Evolutionary conservation across 2,113 vertebrate genomes (phyloP).

Genomic region (Otis tarda): DNA sequence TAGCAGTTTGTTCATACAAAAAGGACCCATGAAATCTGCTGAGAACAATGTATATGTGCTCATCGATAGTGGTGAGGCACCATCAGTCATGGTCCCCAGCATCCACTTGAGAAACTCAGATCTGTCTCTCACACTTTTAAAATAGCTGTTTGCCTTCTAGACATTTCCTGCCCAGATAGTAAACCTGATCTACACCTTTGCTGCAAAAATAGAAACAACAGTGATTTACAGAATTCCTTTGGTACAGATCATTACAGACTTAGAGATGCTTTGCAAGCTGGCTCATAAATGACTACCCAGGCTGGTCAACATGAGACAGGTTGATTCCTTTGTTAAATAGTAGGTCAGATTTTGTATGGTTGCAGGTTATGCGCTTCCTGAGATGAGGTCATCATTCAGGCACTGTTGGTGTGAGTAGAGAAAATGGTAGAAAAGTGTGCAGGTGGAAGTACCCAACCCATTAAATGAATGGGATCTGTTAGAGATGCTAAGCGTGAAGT

Average conservation of each 20-base stretch:
- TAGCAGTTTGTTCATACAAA: neutral
- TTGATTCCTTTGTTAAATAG: neutral
- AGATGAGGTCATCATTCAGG: neutral
- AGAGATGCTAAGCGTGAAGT: neutral
- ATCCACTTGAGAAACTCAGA: neutral
- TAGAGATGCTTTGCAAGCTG: neutral
- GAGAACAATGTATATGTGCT: neutral
- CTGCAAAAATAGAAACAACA: neutral
- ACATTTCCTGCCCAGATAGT: neutral
- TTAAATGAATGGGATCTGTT: neutral
- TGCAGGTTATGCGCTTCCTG: neutral
- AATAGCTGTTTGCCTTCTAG: neutral
- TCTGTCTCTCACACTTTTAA: neutral
- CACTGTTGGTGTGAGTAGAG: neutral
- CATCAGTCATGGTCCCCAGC: fast-evolving
- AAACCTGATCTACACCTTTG: neutral
- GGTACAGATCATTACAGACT: neutral
- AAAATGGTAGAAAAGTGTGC: neutral
- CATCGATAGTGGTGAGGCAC: neutral
- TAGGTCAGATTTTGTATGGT: neutral
- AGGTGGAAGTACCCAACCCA: neutral
- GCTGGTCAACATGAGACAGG: neutral
- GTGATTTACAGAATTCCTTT: neutral
- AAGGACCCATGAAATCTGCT: neutral
- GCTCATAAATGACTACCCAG: neutral